Base-by-base conservation (phyloP, 2,888 invertebrate species). In the Slavum lentiscoides region DNA sequence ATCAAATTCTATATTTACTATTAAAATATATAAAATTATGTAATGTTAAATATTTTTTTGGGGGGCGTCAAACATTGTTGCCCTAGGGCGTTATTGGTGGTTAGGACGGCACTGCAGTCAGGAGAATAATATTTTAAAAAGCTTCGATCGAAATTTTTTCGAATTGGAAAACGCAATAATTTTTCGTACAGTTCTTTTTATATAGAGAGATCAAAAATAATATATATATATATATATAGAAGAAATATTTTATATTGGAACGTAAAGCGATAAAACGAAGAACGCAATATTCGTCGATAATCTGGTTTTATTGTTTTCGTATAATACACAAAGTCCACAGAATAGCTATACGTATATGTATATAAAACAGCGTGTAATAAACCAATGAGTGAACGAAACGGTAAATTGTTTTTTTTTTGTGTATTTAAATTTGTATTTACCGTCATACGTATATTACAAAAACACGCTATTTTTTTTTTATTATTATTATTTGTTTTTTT, bases 361-460 rank as follows among this genome's bases (percentile, higher is more conserved):
- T n/a, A n/a, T n/a, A n/a, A n/a, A n/a, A 55, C 19, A 55, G 19
- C 11, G 23, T 17, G 30, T 68, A 68, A 53, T 68, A 68, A 49
- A 53, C 23, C 68, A 7, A 43, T 39, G 43, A 30, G 66, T 43
- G 11, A 53, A 23, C 15, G 23, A 9, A n/a, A n/a, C n/a, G 6
- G 43, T 15, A 49, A 30, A 49, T 64, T 53, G n/a, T 64, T 37
- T 37, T 73, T 23, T 64, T 37, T 37, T 73, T 23, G 49, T 43
- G 23, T 37, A 37, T 74, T 74, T 37, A 49, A 59, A 73, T 62
- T n/a, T 68, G 23, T 53, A 53, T 53, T 68, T 9, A 30, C 30
- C 53, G 13, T n/a, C 30, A 9, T 62, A 13, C 62, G 30, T 30
- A 15, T 19, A 62, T 8, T 11, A n/a, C 70, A 23, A 43, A 43